phyloP scores from a whole-genome alignment of 2,113 vertebrate genomes.

The Trochalopteron elliotii region DNA sequence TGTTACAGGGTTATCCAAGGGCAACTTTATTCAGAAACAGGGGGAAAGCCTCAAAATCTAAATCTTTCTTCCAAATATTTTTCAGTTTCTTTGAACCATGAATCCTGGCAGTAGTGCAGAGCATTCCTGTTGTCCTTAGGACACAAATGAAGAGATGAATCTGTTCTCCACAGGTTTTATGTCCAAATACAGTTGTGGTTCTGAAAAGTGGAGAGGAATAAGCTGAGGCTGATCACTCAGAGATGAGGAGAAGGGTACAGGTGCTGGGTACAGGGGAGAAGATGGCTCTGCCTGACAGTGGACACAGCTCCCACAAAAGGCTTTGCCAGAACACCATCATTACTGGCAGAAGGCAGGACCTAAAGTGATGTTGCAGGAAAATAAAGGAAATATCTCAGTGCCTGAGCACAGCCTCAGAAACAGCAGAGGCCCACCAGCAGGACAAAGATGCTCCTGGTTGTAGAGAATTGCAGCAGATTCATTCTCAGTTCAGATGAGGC shows the following conservation, averaged over 20 bases:
- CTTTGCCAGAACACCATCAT: background rate
- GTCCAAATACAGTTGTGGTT: background rate
- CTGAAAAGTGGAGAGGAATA: background rate
- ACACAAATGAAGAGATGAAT: background rate
- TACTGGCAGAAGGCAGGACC: background rate
- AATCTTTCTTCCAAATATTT: background rate
- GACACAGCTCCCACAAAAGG: background rate
- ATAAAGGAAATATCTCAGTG: background rate
- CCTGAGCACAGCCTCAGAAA: background rate
- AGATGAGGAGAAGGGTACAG: background rate
- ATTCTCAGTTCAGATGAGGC: background rate
- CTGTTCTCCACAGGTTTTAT: background rate
- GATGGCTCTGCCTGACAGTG: background rate
- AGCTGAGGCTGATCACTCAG: background rate
- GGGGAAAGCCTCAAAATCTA: background rate
- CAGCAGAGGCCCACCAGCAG: background rate
- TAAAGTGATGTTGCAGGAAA: background rate
- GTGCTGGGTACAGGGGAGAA: background rate
- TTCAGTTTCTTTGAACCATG: background rate
- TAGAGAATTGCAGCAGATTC: background rate
- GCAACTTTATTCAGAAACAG: background rate
- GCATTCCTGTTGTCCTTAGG: background rate
- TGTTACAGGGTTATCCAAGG: background rate
- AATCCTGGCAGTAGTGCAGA: background rate
- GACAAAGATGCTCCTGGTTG: background rate